phyloP scores from a whole-genome alignment of 1,140 invertebrate genomes.

The Mylabris phalerata region DNA sequence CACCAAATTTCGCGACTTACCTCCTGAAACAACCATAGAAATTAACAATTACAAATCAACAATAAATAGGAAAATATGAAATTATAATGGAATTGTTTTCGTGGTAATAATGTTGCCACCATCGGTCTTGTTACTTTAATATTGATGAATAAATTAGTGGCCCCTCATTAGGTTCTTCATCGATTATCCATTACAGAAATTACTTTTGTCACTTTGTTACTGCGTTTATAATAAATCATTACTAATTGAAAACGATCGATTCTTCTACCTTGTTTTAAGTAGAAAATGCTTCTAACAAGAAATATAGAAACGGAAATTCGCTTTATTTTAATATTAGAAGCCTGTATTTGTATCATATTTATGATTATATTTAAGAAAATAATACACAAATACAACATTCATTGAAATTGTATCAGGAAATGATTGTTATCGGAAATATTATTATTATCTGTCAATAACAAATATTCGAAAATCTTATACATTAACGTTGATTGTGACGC shows the following conservation, averaged over 20 bases:
- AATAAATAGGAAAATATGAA: background rate
- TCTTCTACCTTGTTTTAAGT: background rate
- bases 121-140: background rate
- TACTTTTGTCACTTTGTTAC: conserved; percentile 13
- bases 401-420: conserved; percentile 1
- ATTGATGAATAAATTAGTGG: conserved; percentile 15
- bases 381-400: conserved; percentile 5
- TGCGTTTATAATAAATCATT: conserved; percentile 13
- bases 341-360: background rate
- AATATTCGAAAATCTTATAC: conserved; percentile 19
- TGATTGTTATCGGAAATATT: conserved; percentile 3
- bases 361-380: too few relatives aligned
- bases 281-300: background rate
- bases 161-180: conserved; percentile 4
- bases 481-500: conserved; percentile 14
- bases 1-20: too few relatives aligned
- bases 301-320: conserved; percentile 2
- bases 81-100: background rate
- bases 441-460: conserved; percentile 20
- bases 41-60: background rate
- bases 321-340: too few relatives aligned
- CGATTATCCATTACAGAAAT: conserved; percentile 14
- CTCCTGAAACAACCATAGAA: too few relatives aligned
- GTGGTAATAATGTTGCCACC: background rate
- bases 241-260: conserved; percentile 11